Evolutionary conservation across 2,888 invertebrate genomes (phyloP).

Genomic region (Nephrocerus scutellatus): DNA sequence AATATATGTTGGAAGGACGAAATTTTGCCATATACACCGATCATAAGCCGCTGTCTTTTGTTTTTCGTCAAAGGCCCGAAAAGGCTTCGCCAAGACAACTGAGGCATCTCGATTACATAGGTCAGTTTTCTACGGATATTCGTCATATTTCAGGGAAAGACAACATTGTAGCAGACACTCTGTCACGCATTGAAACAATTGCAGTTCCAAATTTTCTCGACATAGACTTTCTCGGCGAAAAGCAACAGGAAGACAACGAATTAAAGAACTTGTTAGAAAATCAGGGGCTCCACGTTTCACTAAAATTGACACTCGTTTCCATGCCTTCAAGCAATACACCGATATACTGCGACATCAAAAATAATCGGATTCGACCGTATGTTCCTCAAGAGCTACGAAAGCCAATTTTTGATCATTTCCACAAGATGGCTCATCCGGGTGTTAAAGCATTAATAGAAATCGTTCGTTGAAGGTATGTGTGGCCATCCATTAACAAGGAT

Average conservation of each 20-base stretch:
- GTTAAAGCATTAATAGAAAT: conserved; percentile 2
- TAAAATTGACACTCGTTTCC: conserved; percentile 1
- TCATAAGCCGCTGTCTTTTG: conserved; percentile 35
- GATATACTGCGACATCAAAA: conserved; percentile 12
- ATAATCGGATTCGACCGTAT: conserved; percentile 9
- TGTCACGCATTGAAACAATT: conserved; percentile 1
- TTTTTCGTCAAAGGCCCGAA: conserved; percentile 28
- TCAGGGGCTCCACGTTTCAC: not conserved
- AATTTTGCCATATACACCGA: conserved; percentile 33
- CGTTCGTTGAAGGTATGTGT: conserved; percentile 3
- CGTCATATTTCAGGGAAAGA: conserved; percentile 4
- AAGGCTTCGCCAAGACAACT: conserved; percentile 35
- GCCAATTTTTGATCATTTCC: conserved; percentile 8
- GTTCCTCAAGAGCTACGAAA: conserved; percentile 10
- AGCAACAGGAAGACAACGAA: too few relatives aligned
- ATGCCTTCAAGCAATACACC: conserved; percentile 5
- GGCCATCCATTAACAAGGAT: conserved; percentile 10
- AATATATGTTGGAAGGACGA: conserved; percentile 38
- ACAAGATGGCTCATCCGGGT: conserved; percentile 11
- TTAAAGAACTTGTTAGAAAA: too few relatives aligned
- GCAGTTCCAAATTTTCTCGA: too few relatives aligned
- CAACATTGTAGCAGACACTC: not conserved
- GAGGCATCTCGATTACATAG: conserved; percentile 30
- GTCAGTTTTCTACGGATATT: conserved; percentile 11
- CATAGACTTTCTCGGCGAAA: too few relatives aligned